These are phyloP conservation scores for Parus major DNA, from an alignment of 2,113 vertebrate species.

Conservation along the genomic window DNA sequence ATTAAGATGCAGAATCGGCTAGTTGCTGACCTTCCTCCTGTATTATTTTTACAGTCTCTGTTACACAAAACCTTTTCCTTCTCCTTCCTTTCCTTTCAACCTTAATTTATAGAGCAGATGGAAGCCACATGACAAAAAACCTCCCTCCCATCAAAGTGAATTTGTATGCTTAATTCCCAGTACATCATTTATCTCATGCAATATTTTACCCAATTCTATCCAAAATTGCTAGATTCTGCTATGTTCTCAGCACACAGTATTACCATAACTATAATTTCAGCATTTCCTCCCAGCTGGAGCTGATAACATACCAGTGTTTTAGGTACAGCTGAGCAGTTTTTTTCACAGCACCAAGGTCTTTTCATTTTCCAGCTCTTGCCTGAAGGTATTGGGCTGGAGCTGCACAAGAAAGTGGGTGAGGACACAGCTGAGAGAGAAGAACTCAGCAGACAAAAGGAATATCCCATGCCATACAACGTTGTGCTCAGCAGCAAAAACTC, in stretches of 20 bases:
- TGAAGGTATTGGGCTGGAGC: neutral
- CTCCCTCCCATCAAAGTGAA: neutral
- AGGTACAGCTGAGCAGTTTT: neutral
- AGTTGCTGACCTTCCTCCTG: neutral
- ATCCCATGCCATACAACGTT: rapidly evolving
- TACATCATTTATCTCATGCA: neutral
- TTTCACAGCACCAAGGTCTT: neutral
- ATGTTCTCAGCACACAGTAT: neutral
- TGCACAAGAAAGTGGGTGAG: neutral
- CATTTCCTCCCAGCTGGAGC: neutral
- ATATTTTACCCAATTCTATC: neutral
- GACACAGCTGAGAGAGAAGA: neutral
- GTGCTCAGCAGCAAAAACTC: neutral
- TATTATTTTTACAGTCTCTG: neutral
- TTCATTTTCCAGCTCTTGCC: neutral
- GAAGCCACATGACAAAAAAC: neutral
- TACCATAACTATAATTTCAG: neutral
- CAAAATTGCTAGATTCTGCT: neutral
- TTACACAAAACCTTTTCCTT: neutral
- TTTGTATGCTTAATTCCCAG: neutral
- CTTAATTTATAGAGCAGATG: neutral
- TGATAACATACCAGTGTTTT: neutral
- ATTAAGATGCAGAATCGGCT: constrained; percentile 17
- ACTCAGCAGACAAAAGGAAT: neutral
- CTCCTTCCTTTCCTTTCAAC: neutral